phyloP scores from a whole-genome alignment of 2,888 invertebrate species.

The Caenorhabditis plicata region DNA sequence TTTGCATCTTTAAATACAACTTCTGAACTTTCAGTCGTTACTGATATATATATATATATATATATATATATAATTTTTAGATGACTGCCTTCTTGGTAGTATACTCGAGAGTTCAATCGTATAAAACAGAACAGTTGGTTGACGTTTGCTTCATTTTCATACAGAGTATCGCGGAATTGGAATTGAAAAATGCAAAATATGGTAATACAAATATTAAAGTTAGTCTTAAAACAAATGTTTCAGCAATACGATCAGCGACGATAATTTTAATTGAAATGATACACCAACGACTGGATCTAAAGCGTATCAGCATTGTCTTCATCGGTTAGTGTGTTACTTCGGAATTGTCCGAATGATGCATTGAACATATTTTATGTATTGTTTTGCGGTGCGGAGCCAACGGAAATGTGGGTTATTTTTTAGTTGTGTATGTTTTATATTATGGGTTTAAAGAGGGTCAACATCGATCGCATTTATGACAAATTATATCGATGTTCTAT shows the following conservation, averaged over 20 bases:
- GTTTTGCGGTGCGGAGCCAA: too few relatives aligned
- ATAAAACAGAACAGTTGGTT: neutral
- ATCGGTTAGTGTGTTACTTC: neutral
- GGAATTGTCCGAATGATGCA: too few relatives aligned
- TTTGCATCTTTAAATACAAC: too few relatives aligned
- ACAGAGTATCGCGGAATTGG: neutral
- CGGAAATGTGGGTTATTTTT: neutral
- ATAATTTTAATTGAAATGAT: neutral
- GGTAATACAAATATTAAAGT: too few relatives aligned
- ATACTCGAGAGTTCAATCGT: neutral
- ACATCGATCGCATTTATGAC: conserved; percentile 1
- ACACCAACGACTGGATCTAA: neutral
- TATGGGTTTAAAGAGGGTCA: conserved; percentile 2
- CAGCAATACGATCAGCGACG: neutral
- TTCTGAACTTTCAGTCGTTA: too few relatives aligned
- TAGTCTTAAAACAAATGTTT: too few relatives aligned
- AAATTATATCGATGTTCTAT: conserved; percentile 3
- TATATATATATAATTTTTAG: too few relatives aligned
- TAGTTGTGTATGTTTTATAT: conserved; percentile 1
- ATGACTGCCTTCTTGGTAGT: neutral
- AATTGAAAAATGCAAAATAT: too few relatives aligned
- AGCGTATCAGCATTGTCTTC: neutral
- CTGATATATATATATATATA: too few relatives aligned
- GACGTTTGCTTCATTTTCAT: neutral
- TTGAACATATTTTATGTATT: too few relatives aligned